Base-by-base conservation (phyloP, 92 coral and sea anemone species). In the Actinernus sp. region DNA sequence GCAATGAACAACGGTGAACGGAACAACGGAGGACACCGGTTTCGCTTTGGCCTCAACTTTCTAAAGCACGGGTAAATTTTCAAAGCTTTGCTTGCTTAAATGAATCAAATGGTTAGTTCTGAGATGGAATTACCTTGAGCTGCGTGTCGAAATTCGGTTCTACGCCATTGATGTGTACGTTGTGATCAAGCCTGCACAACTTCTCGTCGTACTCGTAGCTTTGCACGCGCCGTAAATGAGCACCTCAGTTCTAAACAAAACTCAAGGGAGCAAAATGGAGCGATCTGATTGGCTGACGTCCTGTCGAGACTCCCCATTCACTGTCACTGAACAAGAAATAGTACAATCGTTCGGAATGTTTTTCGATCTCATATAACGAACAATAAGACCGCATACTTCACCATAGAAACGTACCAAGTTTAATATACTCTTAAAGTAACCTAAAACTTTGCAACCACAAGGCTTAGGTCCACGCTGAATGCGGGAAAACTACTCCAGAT, bases 171-270 rank as follows among this genome's bases (percentile, higher is more conserved):
- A 25, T 55, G 57, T 55, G 54, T 17, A 23, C 5, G 58, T 57
- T 58, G 37, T 50, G 71, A 58, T 55, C 50, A 67, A 59, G 64
- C 69, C 58, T 52, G 69, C 55, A 58, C 69, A 81, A 57, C 49
- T 32, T 70, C 88, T 43, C 47, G 51, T 61, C 76, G 50, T 51
- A 26, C n/a, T 31, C 65, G 63, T 69, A 58, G 71, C 73, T 84
- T 84, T 74, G 91, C 88, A 85, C 82, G 90, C 90, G 74, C 65
- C 82, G 85, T 73, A 89, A 89, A 89, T 89, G 96, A 89, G 79
- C 96, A 89, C 96, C 78, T 68, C 43, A 80, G 54, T 65, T 32
- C 51, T 60, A 74, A 75, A 87, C 82, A 85, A 85, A 74, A 57
- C 84, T 61, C 91, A 61, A 44, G 85, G 78, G 88, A 80, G 85